Percentiles rank a stretch among this genome's conserved stretches.
phyloP scores from a whole-genome alignment of 2,797 vertebrate genomes.

The Todus mexicanus region DNA sequence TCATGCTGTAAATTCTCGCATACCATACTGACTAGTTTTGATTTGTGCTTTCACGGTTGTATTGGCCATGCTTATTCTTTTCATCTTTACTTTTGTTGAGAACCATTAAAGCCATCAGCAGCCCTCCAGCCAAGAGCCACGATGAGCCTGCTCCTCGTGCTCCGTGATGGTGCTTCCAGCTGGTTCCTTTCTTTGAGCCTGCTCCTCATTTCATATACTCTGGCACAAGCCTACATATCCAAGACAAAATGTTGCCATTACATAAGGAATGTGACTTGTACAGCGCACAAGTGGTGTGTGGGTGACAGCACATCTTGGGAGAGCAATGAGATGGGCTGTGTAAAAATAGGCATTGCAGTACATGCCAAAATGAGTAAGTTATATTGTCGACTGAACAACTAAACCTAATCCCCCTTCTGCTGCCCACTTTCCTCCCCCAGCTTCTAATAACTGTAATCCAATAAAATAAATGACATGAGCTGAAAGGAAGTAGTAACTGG shows the following conservation, averaged over 20 bases:
- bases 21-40: background rate
- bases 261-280: slow-evolving; percentile 22
- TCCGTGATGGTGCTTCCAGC: background rate
- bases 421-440: slow-evolving; percentile 40
- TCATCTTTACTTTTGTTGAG: background rate
- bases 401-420: slow-evolving; percentile 13
- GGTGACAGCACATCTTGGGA: slow-evolving; percentile 44
- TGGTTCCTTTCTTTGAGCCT: background rate
- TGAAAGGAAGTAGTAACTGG: slow-evolving; percentile 40
- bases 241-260: background rate
- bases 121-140: background rate
- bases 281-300: slow-evolving; percentile 31
- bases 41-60: background rate
- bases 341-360: slow-evolving; percentile 30
- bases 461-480: background rate
- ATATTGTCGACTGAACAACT: background rate
- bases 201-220: background rate
- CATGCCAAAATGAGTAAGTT: slow-evolving; percentile 19
- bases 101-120: background rate
- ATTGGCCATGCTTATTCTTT: background rate
- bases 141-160: fast-evolving
- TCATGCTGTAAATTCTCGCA: background rate
- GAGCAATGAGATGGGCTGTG: background rate
- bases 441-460: slow-evolving; percentile 47
- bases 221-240: background rate